Conservation (phyloP, 2,888 invertebrate genomes). For the Cataglyphis cursor region DNA sequence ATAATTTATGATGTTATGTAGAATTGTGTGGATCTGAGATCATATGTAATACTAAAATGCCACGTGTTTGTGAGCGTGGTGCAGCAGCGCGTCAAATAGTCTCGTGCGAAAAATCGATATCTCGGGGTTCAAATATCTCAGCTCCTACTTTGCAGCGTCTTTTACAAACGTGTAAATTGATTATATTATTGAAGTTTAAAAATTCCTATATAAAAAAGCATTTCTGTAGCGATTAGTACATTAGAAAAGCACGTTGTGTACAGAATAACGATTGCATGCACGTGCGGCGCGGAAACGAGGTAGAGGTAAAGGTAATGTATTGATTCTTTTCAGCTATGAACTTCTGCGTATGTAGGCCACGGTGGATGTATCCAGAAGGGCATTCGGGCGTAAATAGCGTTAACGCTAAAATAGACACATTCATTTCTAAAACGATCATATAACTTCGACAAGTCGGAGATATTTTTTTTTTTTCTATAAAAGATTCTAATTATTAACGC, state of each 20-base stretch:
- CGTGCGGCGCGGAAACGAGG: slow-evolving; percentile 46
- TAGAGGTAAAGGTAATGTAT: slow-evolving; percentile 57
- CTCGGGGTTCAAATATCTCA: neutral
- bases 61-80: slow-evolving; percentile 44
- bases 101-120: slow-evolving; percentile 42
- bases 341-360: slow-evolving; percentile 56
- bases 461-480: slow-evolving; percentile 15
- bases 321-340: slow-evolving; percentile 57
- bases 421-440: slow-evolving; percentile 22
- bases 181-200: slow-evolving; percentile 4
- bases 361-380: slow-evolving; percentile 40
- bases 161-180: neutral
- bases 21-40: slow-evolving; percentile 7
- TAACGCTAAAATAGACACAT: slow-evolving; percentile 54
- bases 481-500: neutral
- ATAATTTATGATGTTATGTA: neutral
- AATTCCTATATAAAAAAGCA: slow-evolving; percentile 11
- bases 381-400: slow-evolving; percentile 50
- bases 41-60: slow-evolving; percentile 11
- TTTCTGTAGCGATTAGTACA: slow-evolving; percentile 13
- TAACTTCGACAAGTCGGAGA: slow-evolving; percentile 29
- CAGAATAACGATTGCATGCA: slow-evolving; percentile 12
- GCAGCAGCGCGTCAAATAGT: slow-evolving; percentile 32
- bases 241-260: neutral
- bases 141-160: neutral